Base-by-base conservation (phyloP, 2,797 vertebrate species). In the Ctenopoma multispine region DNA sequence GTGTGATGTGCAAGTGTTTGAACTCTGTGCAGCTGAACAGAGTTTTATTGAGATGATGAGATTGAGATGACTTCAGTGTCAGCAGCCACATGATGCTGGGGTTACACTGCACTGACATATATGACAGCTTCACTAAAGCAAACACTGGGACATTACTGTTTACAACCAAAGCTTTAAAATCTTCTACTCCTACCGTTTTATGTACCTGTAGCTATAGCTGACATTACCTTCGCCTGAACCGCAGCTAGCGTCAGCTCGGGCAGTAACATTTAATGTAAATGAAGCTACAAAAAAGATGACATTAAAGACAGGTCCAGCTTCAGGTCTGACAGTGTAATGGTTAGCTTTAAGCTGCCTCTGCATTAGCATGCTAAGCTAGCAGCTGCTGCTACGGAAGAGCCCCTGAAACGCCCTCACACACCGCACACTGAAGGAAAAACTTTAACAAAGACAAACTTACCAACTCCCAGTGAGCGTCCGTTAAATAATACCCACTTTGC, bases 321-420 rank as follows among this genome's bases (percentile, higher is more conserved):
- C 14, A 5, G 9, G 4, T 6, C 31, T 55, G 4, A 17, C 21
- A 0, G 7, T 56, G 20, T 3, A 23, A 29, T 10, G 40, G 15
- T 5, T 5, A 49, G 18, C 44, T 72, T 70, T 54, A 18, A 62
- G 36, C 46, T 77, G 76, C 51, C 68, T 66, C n/a, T 51, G 60
- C 57, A 18, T 66, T 86, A 89, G 88, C 89, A 81, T 69, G 87
- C 81, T 86, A 89, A 61, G 0, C 44, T 86, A 88, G 77, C 85
- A 58, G 48, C 55, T 10, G 69, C 77, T 57, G 85, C 91, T 89
- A 89, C 85, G 89, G 90, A 89, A 89, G 82, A 48, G 75, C 8
- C 13, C 24, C 17, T 24, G 49, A 50, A 18, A 18, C 12, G 55
- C 62, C 66, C 34, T 14, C 27, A n/a, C 27, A n/a, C 20, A 53